These are phyloP conservation scores for Gallinago solitaria DNA, from an alignment of 2,797 vertebrate genomes.

Conservation along the genomic window DNA sequence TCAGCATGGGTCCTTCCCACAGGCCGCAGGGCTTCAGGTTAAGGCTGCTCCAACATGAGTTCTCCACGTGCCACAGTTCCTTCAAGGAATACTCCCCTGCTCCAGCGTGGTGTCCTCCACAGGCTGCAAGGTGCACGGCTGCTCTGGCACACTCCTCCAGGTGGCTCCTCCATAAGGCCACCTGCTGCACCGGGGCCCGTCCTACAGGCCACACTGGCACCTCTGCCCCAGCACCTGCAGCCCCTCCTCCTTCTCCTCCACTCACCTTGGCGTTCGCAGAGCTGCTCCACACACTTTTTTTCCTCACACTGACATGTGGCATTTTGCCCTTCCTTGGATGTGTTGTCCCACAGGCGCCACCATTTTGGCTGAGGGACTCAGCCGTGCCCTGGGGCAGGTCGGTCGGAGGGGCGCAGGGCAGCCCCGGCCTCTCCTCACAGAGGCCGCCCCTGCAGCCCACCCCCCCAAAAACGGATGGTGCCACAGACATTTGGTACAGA, in stretches of 20 bases:
- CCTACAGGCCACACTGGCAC: neutral
- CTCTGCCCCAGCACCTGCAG: neutral
- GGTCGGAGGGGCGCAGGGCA: fast-evolving
- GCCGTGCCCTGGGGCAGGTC: neutral
- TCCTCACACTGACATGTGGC: neutral
- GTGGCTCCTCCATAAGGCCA: too few relatives aligned
- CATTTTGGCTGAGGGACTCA: too few relatives aligned
- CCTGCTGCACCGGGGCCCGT: neutral
- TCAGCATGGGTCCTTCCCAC: neutral
- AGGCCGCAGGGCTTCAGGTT: neutral
- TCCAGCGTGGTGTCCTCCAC: neutral
- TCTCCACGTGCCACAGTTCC: neutral
- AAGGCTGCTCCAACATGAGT: neutral
- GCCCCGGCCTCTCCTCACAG: neutral
- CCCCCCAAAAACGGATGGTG: too few relatives aligned
- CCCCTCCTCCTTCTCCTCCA: neutral
- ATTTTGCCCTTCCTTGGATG: neutral
- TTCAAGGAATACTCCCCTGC: neutral
- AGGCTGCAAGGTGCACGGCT: neutral
- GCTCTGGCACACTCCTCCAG: neutral
- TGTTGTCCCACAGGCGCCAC: neutral
- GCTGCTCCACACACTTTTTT: neutral
- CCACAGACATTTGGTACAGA: neutral
- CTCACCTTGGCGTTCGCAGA: neutral
- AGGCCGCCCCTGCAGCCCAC: neutral